phyloP scores from a whole-genome alignment of 2,797 vertebrate species.

The Meriones psammophilus region DNA sequence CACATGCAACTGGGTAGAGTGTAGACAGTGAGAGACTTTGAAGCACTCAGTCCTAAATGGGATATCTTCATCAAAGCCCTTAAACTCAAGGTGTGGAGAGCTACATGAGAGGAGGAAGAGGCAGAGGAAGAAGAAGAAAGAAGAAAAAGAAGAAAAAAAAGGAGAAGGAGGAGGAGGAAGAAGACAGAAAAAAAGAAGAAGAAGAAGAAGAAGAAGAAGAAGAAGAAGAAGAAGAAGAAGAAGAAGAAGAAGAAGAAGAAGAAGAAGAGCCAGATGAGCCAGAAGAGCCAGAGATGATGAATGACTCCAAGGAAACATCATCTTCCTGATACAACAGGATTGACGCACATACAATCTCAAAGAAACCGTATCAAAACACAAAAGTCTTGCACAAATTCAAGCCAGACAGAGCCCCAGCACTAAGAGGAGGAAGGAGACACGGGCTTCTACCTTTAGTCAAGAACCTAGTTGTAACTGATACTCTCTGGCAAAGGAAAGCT shows the following conservation, averaged over 20 bases:
- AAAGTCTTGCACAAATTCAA: not conserved
- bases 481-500: not conserved
- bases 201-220: too few relatives aligned
- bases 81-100: not conserved
- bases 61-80: not conserved
- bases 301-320: not conserved
- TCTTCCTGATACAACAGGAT: not conserved
- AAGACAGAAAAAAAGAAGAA: too few relatives aligned
- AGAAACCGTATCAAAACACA: not conserved
- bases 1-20: not conserved
- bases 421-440: not conserved
- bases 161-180: too few relatives aligned
- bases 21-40: not conserved
- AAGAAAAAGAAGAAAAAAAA: too few relatives aligned
- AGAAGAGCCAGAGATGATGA: not conserved
- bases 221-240: too few relatives aligned
- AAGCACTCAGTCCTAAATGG: not conserved
- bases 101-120: too few relatives aligned
- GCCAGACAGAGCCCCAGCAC: too few relatives aligned
- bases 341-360: not conserved
- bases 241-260: not conserved
- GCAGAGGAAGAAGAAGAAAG: too few relatives aligned
- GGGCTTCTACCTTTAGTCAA: not conserved
- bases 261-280: too few relatives aligned
- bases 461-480: not conserved